Evolutionary conservation across 2,888 invertebrate species (phyloP).

Genomic region (Lordiphosa andalusiaca): DNA sequence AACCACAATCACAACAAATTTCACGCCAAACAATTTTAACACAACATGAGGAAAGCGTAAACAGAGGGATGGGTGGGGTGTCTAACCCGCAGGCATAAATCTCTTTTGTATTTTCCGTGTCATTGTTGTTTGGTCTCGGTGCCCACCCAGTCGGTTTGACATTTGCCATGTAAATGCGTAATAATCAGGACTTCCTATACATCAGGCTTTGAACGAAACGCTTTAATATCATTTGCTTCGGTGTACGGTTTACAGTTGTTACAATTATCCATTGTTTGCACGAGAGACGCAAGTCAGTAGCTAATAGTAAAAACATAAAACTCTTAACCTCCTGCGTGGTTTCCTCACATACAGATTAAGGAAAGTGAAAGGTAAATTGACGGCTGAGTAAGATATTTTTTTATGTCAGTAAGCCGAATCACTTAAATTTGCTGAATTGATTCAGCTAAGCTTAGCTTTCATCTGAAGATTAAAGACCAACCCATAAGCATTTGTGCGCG

Average conservation of each 20-base stretch:
- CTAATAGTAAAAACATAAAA: constrained; percentile 42
- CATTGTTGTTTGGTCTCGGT: constrained; percentile 40
- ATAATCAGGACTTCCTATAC: constrained; percentile 69
- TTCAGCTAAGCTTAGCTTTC: too few relatives aligned
- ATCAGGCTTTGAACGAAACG: constrained; percentile 50
- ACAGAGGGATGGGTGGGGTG: constrained; percentile 47
- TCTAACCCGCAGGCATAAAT: constrained; percentile 55
- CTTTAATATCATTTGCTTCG: constrained; percentile 68
- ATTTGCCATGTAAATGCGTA: constrained; percentile 62
- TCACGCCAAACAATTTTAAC: constrained; percentile 64
- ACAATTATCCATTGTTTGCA: constrained; percentile 65
- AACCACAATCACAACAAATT: constrained; percentile 73
- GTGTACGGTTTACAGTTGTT: constrained; percentile 69
- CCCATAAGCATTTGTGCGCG: too few relatives aligned
- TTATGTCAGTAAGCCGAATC: too few relatives aligned
- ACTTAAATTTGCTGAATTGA: too few relatives aligned
- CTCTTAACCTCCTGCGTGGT: background rate
- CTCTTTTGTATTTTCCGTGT: constrained; percentile 55
- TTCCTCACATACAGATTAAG: too few relatives aligned
- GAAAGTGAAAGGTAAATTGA: too few relatives aligned
- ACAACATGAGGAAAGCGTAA: constrained; percentile 44
- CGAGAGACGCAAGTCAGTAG: constrained; percentile 34
- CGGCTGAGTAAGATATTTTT: too few relatives aligned
- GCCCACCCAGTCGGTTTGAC: constrained; percentile 66
- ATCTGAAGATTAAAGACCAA: too few relatives aligned